Conservation (phyloP, 2,797 vertebrate species). For the Gymnoscopelus microlampas region DNA sequence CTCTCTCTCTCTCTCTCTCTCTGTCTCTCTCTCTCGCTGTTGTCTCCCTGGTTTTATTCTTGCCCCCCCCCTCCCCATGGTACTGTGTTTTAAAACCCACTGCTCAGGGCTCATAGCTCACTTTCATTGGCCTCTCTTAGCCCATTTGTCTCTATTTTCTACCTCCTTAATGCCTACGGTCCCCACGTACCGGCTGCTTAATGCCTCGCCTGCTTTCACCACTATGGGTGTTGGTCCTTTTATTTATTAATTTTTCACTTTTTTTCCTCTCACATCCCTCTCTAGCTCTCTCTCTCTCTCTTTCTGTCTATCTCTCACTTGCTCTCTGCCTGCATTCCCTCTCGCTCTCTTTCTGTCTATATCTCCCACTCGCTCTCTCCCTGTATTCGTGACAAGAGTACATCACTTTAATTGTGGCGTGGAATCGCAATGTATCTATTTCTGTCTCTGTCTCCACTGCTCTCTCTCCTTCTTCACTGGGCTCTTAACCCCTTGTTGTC, state of each 20-base stretch:
- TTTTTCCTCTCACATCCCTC: not conserved
- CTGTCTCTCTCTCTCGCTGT: slow-evolving; percentile 21
- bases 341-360: not conserved
- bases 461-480: not conserved
- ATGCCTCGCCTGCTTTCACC: slow-evolving; percentile 29
- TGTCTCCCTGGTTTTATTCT: too few species aligned
- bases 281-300: slow-evolving; percentile 9
- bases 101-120: slow-evolving; percentile 23
- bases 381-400: slow-evolving; percentile 17
- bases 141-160: slow-evolving; percentile 55
- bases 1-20: slow-evolving; percentile 25
- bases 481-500: not conserved
- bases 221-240: slow-evolving; percentile 23
- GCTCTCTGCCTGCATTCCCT: slow-evolving; percentile 15
- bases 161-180: slow-evolving; percentile 40
- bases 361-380: slow-evolving; percentile 15
- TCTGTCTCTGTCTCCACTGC: not conserved
- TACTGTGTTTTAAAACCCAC: too few species aligned
- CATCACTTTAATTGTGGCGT: slow-evolving; percentile 38
- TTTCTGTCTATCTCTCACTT: slow-evolving; percentile 8
- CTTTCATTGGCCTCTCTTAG: slow-evolving; percentile 26
- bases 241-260: slow-evolving; percentile 1
- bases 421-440: slow-evolving; percentile 7
- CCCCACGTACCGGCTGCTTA: slow-evolving; percentile 47
- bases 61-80: too few species aligned